Evolutionary conservation across 1,140 invertebrate species (phyloP).

Genomic region (Orchesella cincta): DNA sequence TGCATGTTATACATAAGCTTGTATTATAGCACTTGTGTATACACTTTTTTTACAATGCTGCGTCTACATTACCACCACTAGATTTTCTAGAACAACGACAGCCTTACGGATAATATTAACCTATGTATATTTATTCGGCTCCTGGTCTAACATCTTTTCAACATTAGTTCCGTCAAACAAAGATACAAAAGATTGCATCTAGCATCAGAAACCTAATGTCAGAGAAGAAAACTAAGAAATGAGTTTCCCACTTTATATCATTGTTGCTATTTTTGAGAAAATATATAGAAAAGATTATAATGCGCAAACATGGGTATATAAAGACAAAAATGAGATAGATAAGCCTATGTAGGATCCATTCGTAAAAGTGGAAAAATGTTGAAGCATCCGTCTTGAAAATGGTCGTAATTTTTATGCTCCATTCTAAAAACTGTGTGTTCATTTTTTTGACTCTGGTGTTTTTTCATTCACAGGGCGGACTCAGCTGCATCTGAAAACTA

Average conservation of each 20-base stretch:
- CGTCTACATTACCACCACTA: constrained; percentile 1
- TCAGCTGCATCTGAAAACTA: constrained; percentile 48
- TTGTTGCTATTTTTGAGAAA: not conserved
- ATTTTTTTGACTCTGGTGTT: not conserved
- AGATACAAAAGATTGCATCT: constrained; percentile 2
- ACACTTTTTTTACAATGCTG: constrained; percentile 11
- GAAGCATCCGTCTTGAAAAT: constrained; percentile 1
- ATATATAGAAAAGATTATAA: not conserved
- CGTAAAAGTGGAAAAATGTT: not conserved
- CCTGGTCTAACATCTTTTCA: constrained; percentile 1
- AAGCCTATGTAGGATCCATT: not conserved
- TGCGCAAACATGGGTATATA: not conserved
- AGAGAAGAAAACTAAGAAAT: not conserved
- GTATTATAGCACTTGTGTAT: not conserved
- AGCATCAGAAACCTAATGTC: not conserved
- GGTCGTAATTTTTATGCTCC: constrained; percentile 9
- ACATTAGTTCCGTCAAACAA: constrained; percentile 15
- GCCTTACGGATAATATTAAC: too few species aligned
- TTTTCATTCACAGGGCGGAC: constrained; percentile 45
- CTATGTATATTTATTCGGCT: too few species aligned
- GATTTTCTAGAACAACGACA: too few species aligned
- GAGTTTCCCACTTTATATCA: not conserved
- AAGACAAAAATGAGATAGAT: not conserved
- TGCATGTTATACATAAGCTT: not conserved
- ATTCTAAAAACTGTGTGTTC: not conserved